A percentile compares a stretch with the other conserved stretches of the same genome.
phyloP scores from a whole-genome alignment of 2,113 vertebrate species.

The Cacatua alba region DNA sequence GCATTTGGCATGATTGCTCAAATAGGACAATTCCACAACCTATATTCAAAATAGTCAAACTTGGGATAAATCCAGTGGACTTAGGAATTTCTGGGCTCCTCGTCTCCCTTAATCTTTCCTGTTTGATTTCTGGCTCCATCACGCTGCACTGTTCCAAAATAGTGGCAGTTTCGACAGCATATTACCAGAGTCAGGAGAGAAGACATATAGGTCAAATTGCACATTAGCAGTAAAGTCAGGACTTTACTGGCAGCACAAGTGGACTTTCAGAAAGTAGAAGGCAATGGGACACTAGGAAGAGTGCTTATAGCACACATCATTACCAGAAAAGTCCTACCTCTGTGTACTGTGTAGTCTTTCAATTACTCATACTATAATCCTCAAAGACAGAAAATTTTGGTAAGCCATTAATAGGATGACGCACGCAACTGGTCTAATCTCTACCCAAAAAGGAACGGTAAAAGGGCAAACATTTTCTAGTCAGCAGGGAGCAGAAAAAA shows the following conservation, averaged over 20 bases:
- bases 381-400: neutral
- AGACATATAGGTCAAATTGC: rapidly evolving
- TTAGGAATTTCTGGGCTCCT: neutral
- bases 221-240: neutral
- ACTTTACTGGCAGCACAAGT: neutral
- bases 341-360: neutral
- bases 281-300: neutral
- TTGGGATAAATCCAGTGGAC: neutral
- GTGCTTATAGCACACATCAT: neutral
- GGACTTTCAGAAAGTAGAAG: neutral
- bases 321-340: neutral
- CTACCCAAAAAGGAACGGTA: neutral
- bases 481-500: neutral
- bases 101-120: neutral
- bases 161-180: neutral
- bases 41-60: neutral
- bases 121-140: neutral
- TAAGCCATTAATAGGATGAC: neutral
- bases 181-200: neutral
- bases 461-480: neutral
- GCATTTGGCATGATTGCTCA: neutral
- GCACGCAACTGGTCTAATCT: neutral
- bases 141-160: neutral
- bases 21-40: neutral
- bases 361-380: neutral